A percentile compares a stretch with the other conserved stretches of the same genome.
phyloP scores from a whole-genome alignment of 2,888 invertebrate genomes.

The Steinernema scapterisci region DNA sequence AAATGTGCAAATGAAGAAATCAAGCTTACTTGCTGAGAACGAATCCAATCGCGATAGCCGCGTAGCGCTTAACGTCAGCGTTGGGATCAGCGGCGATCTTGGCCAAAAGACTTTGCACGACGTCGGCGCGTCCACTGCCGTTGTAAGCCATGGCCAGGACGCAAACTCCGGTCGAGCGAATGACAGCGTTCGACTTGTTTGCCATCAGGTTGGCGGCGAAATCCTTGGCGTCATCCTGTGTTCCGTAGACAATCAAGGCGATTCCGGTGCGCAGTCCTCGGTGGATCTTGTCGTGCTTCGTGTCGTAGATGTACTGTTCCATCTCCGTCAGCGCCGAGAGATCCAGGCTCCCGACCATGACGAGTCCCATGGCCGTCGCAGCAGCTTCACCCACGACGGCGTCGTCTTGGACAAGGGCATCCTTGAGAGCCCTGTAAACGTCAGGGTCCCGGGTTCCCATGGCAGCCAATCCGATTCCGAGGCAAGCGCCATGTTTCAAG shows the following conservation, averaged over 20 bases:
- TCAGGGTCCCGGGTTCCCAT: slow-evolving; percentile 83
- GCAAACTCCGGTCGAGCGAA: slow-evolving; percentile 86
- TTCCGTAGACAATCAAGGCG: slow-evolving; percentile 72
- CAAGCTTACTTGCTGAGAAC: slow-evolving; percentile 81
- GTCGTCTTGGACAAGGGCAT: slow-evolving; percentile 95
- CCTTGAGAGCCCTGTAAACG: slow-evolving; percentile 93
- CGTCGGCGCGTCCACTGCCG: slow-evolving; percentile 95
- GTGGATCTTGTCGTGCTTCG: slow-evolving; percentile 96
- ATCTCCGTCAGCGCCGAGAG: slow-evolving; percentile 73
- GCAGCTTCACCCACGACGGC: slow-evolving; percentile 98
- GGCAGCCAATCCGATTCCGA: slow-evolving; percentile 93
- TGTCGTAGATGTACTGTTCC: slow-evolving; percentile 82
- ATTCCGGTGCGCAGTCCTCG: slow-evolving; percentile 25
- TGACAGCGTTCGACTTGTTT: slow-evolving; percentile 60
- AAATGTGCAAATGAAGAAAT: background rate
- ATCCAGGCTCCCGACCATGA: slow-evolving; percentile 94
- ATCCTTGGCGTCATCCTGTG: slow-evolving; percentile 90
- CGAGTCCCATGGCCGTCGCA: slow-evolving; percentile 98
- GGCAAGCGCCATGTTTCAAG: slow-evolving; percentile 88
- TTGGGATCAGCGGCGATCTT: slow-evolving; percentile 93
- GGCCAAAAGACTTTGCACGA: slow-evolving; percentile 83
- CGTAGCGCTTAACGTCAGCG: slow-evolving; percentile 95
- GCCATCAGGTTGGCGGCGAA: slow-evolving; percentile 80
- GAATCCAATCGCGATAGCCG: slow-evolving; percentile 97
- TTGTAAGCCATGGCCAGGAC: slow-evolving; percentile 81